Evolutionary conservation across 2,888 invertebrate species (phyloP).

Genomic region (Pandemis corylana): DNA sequence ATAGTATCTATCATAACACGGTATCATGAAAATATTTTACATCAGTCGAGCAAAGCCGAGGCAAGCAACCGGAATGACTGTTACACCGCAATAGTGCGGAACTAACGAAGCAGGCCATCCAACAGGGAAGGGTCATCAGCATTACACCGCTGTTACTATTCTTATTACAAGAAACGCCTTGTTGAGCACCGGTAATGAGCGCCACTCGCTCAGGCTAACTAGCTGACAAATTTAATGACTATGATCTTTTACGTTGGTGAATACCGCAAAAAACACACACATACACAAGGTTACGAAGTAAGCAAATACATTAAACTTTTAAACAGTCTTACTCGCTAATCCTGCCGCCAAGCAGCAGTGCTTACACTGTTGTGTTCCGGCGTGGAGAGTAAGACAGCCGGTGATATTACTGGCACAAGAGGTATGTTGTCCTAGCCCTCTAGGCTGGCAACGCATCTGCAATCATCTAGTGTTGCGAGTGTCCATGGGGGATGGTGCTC

Average conservation of each 20-base stretch:
- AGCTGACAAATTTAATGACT: conserved; percentile 28
- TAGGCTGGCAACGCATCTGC: too few relatives aligned
- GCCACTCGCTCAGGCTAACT: conserved; percentile 35
- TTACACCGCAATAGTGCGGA: conserved; percentile 63
- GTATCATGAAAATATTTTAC: conserved; percentile 21
- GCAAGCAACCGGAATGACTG: conserved; percentile 57
- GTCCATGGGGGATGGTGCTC: too few relatives aligned
- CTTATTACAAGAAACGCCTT: conserved; percentile 54
- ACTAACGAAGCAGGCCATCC: conserved; percentile 57
- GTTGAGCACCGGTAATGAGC: conserved; percentile 54
- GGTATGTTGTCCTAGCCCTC: too few relatives aligned
- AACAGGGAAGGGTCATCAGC: conserved; percentile 51
- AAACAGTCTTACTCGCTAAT: background rate
- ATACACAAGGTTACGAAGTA: background rate
- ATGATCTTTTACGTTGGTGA: background rate
- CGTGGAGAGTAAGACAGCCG: too few relatives aligned
- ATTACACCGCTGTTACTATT: conserved; percentile 51
- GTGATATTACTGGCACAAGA: too few relatives aligned
- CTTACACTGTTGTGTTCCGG: too few relatives aligned
- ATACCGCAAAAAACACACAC: background rate
- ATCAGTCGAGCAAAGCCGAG: conserved; percentile 41
- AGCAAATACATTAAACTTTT: background rate
- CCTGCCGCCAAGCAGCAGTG: too few relatives aligned
- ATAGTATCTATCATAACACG: background rate
- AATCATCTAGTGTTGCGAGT: too few relatives aligned